A percentile compares a stretch with the other conserved stretches of the same genome.
phyloP scores from a whole-genome alignment of 2,113 vertebrate genomes.

The Ursus arctos region DNA sequence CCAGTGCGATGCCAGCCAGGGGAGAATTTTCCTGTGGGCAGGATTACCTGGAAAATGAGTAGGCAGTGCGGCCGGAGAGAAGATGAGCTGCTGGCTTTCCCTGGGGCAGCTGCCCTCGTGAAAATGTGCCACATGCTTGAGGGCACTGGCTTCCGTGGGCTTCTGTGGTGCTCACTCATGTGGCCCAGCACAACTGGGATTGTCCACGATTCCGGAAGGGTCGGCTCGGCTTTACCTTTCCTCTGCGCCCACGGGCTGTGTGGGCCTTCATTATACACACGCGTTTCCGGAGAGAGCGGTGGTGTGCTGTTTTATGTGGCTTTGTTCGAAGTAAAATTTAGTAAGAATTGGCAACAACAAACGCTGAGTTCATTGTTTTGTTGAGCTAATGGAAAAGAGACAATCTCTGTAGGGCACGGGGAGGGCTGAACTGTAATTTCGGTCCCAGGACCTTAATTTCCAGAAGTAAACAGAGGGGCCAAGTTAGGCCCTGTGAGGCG shows the following conservation, averaged over 20 bases:
- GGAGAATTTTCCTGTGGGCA: neutral
- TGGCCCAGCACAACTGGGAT: neutral
- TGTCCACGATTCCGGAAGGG: no score
- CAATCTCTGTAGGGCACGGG: rapidly evolving
- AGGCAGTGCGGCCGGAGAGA: no score
- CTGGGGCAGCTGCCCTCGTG: rapidly evolving
- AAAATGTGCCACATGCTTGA: rapidly evolving
- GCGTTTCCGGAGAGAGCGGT: neutral
- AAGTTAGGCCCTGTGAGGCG: rapidly evolving
- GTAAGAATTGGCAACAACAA: no score
- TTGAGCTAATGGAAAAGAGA: neutral
- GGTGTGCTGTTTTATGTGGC: neutral
- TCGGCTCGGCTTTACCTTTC: neutral
- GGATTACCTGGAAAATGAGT: neutral
- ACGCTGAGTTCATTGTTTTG: neutral
- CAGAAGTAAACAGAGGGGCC: neutral
- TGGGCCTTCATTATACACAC: rapidly evolving
- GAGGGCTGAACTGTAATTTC: neutral
- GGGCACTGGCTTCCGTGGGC: rapidly evolving
- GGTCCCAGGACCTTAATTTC: neutral
- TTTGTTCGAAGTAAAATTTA: neutral
- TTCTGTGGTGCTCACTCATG: rapidly evolving
- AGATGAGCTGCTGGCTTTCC: no score
- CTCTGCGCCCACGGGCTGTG: neutral
- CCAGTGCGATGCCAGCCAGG: neutral